phyloP scores from a whole-genome alignment of 2,113 vertebrate species.

The Machaerirhynchus nigripectus region DNA sequence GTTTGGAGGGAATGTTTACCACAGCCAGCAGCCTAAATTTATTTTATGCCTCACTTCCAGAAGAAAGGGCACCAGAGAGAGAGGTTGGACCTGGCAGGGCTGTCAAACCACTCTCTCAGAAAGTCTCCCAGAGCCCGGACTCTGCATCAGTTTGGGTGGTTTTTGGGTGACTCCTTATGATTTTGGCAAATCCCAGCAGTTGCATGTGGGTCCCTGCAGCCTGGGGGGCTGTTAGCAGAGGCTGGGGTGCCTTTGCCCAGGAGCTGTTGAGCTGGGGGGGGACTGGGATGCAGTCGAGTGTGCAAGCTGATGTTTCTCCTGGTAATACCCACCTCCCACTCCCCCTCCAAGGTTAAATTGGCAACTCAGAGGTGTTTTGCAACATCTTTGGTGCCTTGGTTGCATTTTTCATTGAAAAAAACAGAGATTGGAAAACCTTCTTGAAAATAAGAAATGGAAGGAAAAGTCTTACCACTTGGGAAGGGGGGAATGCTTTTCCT shows the following conservation, averaged over 20 bases:
- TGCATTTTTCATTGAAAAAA: background rate
- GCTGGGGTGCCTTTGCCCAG: background rate
- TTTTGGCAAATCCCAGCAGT: background rate
- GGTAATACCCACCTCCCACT: background rate
- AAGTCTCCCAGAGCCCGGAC: background rate
- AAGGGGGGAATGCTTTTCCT: background rate
- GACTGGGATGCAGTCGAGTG: background rate
- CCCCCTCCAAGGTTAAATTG: background rate
- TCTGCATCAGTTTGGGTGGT: background rate
- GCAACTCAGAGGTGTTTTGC: background rate
- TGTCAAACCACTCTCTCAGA: background rate
- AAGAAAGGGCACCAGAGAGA: background rate
- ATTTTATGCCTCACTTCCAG: slow-evolving; percentile 19
- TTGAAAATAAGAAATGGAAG: background rate
- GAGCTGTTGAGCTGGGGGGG: fast-evolving
- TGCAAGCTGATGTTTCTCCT: background rate
- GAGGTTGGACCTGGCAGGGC: background rate
- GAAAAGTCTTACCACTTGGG: background rate
- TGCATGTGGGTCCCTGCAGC: background rate
- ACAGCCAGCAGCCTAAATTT: background rate
- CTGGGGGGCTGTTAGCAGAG: background rate
- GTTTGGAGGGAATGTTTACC: slow-evolving; percentile 22
- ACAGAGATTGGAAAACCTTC: background rate
- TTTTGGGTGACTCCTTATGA: background rate
- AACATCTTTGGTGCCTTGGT: background rate